Conservation (phyloP, 2,797 vertebrate species). For the Pangasius sanitwongsei region DNA sequence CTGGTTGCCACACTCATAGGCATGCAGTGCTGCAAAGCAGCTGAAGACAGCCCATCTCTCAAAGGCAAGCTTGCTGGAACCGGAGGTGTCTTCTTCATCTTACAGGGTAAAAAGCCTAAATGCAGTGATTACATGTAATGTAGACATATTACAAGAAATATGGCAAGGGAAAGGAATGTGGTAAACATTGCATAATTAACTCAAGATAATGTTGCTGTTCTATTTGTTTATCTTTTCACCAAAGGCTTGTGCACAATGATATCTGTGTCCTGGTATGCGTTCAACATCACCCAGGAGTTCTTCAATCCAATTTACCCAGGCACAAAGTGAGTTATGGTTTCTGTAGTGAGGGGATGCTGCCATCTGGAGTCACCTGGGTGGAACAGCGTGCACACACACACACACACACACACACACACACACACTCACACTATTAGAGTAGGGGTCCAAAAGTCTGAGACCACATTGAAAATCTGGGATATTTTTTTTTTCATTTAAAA, state of each 20-base stretch:
- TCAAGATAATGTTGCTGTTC: neutral
- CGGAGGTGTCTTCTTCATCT: slow-evolving; percentile 77
- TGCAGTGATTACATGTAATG: neutral
- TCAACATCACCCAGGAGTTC: slow-evolving; percentile 87
- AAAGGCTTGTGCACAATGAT: slow-evolving; percentile 86
- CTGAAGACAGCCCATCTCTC: slow-evolving; percentile 69
- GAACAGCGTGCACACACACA: slow-evolving; percentile 9
- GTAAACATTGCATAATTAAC: neutral
- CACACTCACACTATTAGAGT: neutral
- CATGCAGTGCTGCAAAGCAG: slow-evolving; percentile 82
- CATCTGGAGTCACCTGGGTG: slow-evolving; percentile 34
- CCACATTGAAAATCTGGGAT: neutral
- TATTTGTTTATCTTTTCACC: slow-evolving; percentile 31
- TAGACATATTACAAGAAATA: neutral
- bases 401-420: neutral
- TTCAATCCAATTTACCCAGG: slow-evolving; percentile 82
- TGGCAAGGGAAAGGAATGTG: neutral
- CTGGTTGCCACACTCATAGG: slow-evolving; percentile 76
- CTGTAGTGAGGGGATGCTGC: slow-evolving; percentile 34
- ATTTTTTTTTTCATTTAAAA: neutral
- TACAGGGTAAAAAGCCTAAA: slow-evolving; percentile 77
- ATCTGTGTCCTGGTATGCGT: slow-evolving; percentile 89
- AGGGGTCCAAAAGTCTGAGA: neutral
- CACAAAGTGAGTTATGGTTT: slow-evolving; percentile 76
- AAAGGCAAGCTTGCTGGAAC: slow-evolving; percentile 81